Evolutionary conservation across 1,140 invertebrate species (phyloP).

Genomic region (Drosophila parvula): DNA sequence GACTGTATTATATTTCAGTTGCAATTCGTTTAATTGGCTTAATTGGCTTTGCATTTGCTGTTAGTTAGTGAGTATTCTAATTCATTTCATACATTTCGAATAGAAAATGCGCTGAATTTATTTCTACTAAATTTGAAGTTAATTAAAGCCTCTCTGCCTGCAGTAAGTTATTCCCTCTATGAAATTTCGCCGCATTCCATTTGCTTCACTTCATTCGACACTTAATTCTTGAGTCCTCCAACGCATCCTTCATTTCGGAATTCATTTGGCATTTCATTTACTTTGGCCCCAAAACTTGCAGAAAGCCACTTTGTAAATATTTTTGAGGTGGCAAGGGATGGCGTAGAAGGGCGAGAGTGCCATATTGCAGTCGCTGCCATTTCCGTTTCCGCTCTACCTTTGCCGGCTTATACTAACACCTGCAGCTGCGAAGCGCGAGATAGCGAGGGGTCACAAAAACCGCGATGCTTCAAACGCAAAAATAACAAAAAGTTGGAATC

Average conservation of each 20-base stretch:
- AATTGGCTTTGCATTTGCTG: neutral
- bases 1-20: constrained; percentile 3
- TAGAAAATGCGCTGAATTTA: neutral
- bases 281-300: constrained; percentile 58
- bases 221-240: constrained; percentile 19
- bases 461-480: constrained; percentile 35
- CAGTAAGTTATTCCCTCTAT: constrained; percentile 4
- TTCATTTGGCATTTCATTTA: constrained; percentile 70
- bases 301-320: constrained; percentile 78
- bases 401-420: constrained; percentile 42
- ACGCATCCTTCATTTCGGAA: constrained; percentile 55
- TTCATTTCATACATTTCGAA: neutral
- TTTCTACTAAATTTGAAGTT: neutral
- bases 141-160: neutral
- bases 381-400: constrained; percentile 24
- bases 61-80: constrained; percentile 2
- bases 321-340: constrained; percentile 24
- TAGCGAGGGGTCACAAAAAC: constrained; percentile 62
- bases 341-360: constrained; percentile 28
- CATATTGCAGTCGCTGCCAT: constrained; percentile 57
- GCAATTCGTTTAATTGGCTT: constrained; percentile 7
- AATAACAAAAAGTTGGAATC: constrained; percentile 23
- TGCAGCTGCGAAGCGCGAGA: constrained; percentile 48
- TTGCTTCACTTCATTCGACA: constrained; percentile 49
- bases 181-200: constrained; percentile 5